Conservation (phyloP, 2,113 vertebrate species). For the Mus spicilegus region DNA sequence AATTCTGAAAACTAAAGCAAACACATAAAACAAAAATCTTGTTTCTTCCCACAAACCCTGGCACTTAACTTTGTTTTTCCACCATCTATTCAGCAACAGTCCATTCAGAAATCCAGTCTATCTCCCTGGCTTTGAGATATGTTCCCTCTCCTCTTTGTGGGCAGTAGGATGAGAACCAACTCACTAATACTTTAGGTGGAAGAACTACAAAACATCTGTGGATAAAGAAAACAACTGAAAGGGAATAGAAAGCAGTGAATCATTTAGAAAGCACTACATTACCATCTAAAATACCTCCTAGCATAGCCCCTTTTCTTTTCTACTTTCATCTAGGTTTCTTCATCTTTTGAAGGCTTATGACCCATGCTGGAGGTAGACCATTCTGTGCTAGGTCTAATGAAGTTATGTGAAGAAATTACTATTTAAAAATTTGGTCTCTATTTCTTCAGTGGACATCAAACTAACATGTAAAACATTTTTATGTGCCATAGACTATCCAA, state of each 20-base stretch:
- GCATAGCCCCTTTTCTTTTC: not conserved
- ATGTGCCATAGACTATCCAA: not conserved
- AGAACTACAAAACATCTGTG: not conserved
- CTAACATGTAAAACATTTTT: slow-evolving; percentile 10
- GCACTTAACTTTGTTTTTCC: slow-evolving; percentile 3
- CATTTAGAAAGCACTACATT: slow-evolving; percentile 21
- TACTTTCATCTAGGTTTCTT: not conserved
- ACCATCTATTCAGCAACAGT: not conserved
- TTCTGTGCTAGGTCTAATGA: not conserved
- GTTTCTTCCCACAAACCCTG: slow-evolving; percentile 16
- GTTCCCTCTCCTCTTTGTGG: not conserved
- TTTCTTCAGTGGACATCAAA: not conserved
- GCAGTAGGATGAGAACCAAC: not conserved
- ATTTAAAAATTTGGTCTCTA: not conserved
- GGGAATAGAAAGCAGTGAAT: not conserved
- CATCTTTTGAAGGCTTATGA: not conserved
- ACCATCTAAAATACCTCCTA: not conserved
- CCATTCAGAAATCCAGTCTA: slow-evolving; percentile 50
- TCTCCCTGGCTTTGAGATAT: not conserved
- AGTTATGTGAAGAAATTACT: not conserved
- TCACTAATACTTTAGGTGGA: not conserved
- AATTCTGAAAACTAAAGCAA: slow-evolving; percentile 59
- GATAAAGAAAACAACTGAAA: not conserved
- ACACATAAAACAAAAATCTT: slow-evolving; percentile 46
- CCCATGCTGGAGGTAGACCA: not conserved